Conservation (phyloP, 2,113 vertebrate genomes). For the Misgurnus mizolepis region DNA sequence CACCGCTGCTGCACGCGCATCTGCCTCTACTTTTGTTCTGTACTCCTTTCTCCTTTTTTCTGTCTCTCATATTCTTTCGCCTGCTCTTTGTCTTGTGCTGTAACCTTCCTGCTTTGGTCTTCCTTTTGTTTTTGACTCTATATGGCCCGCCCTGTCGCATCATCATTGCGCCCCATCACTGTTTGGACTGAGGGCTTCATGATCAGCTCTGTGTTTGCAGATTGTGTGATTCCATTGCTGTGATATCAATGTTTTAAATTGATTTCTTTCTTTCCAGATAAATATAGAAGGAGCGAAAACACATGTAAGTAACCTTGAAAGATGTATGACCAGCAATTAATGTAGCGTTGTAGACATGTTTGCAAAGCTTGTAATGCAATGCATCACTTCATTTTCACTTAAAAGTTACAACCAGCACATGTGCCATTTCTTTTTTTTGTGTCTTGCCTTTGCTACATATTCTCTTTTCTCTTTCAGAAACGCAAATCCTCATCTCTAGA, state of each 20-base stretch:
- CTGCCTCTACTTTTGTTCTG: background rate
- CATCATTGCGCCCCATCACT: constrained; percentile 45
- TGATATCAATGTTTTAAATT: background rate
- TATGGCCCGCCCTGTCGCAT: constrained; percentile 39
- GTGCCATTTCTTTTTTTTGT: no score
- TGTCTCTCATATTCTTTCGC: background rate
- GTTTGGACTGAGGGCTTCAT: constrained; percentile 38
- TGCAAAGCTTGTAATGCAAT: no score
- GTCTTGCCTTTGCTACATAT: background rate
- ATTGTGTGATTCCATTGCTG: constrained; percentile 32
- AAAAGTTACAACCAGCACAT: no score
- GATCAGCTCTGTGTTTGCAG: constrained; percentile 42
- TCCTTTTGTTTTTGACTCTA: constrained; percentile 11
- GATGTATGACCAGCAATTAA: no score
- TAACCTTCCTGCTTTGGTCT: background rate
- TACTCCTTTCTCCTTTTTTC: background rate
- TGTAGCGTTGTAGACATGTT: no score
- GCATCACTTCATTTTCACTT: no score
- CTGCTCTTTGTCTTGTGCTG: background rate
- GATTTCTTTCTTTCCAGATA: constrained; percentile 30
- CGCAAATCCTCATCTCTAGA: constrained; percentile 73
- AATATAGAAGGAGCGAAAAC: constrained; percentile 48
- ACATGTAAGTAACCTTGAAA: constrained; percentile 27
- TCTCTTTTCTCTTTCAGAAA: constrained; percentile 58
- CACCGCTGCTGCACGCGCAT: constrained; percentile 47